Evolutionary conservation across 2,797 vertebrate genomes (phyloP), one percentile per base, ranked within the genome.

Genomic region (Galagoides demidoff): DNA sequence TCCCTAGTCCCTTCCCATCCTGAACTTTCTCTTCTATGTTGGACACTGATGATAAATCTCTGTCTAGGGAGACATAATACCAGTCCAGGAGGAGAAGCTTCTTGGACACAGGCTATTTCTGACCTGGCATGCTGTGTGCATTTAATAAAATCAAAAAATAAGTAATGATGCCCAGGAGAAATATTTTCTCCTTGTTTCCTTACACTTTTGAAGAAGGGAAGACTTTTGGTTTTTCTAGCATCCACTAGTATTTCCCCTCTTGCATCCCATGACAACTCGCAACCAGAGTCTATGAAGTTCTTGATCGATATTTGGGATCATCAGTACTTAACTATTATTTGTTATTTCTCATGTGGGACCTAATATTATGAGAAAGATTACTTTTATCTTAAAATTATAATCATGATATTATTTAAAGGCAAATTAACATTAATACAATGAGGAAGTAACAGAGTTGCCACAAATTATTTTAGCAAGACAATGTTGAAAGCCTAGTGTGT

Each of bases 131-230:
- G 64, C 74, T 83, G 25, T 4, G 2, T 85, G 31, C 34, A 87
- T 43, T 92, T 95, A 90, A 64, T 83, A 95, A 83, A 84, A 94
- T 89, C 55, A 71, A 95, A 85, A 90, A 89, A n/a, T 52, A 78
- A 84, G 27, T 39, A 49, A 63, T 89, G 45, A 83, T 45, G 23
- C 64, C 77, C 81, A 88, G 4, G 74, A 71, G 64, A 93, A 76
- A 73, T 14, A 6, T 79, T 97, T 88, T 22, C 27, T 68, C 23
- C 11, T 89, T 91, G 22, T 57, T 89, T 93, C 5, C 63, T n/a
- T 64, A 61, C 49, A 29, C 17, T 92, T 92, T 95, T 89, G 43
- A 89, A 87, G 81, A 91, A 55, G 19, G 37, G n/a, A 19, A 84
- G 11, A 13, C 59, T 91, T 88, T 71, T 91, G 23, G 34, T 92